Percentiles rank a stretch among this genome's conserved stretches.
Conservation (phyloP, 2,888 invertebrate genomes). For the Thecocarcelia acutangulata region DNA sequence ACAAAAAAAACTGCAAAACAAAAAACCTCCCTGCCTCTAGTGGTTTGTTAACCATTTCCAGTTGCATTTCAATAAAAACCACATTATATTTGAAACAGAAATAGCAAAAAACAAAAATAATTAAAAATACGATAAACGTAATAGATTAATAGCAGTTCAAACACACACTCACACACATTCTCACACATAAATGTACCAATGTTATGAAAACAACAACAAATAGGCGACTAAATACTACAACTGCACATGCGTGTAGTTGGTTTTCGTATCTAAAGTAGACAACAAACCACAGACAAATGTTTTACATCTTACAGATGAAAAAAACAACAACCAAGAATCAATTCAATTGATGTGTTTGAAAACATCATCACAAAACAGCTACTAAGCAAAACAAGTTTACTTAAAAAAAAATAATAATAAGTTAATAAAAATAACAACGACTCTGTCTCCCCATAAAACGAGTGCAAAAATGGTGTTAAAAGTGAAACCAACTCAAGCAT, state of each 20-base stretch:
- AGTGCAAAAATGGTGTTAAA: conserved; percentile 42
- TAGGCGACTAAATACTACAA: conserved; percentile 13
- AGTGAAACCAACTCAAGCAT: conserved; percentile 32
- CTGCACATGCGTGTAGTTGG: conserved; percentile 51
- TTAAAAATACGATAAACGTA: conserved; percentile 65
- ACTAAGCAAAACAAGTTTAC: conserved; percentile 30
- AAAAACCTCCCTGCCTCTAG: conserved; percentile 51
- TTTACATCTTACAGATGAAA: conserved; percentile 1
- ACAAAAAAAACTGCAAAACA: neutral
- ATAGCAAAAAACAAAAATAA: conserved; percentile 40
- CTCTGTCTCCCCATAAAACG: conserved; percentile 15
- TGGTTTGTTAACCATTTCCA: conserved; percentile 60
- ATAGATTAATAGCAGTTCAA: conserved; percentile 62
- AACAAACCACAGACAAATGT: conserved; percentile 37
- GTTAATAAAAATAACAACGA: neutral
- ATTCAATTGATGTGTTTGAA: conserved; percentile 31
- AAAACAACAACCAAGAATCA: conserved; percentile 6
- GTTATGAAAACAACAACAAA: neutral
- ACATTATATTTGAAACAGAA: conserved; percentile 46
- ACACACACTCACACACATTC: conserved; percentile 16
- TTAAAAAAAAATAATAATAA: neutral
- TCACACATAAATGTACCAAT: conserved; percentile 2
- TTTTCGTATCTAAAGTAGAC: conserved; percentile 8
- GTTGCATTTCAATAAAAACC: conserved; percentile 67
- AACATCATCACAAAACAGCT: conserved; percentile 19